Evolutionary conservation across 2,113 vertebrate genomes (phyloP).

Genomic region (Puffinus mauretanicus): DNA sequence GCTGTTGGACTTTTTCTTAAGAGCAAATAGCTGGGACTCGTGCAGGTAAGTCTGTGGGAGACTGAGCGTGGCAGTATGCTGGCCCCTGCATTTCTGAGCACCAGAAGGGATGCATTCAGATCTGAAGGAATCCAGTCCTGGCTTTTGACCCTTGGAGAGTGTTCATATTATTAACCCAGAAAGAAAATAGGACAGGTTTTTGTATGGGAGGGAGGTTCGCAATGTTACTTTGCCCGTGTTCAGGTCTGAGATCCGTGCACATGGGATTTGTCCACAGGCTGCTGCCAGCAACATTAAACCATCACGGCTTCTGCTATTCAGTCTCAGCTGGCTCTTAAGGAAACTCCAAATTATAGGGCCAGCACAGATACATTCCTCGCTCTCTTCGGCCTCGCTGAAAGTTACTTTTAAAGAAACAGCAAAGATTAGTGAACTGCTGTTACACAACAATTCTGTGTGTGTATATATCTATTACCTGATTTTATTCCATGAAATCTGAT

Average conservation of each 20-base stretch:
- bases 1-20: neutral
- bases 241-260: neutral
- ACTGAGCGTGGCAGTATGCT: accelerated
- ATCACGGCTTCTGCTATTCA: neutral
- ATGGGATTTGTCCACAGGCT: neutral
- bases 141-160: neutral
- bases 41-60: neutral
- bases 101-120: neutral
- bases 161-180: neutral
- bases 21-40: neutral
- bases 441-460: neutral
- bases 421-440: neutral
- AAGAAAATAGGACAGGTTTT: neutral
- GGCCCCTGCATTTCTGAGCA: neutral
- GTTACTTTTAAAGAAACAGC: slow-evolving; percentile 10
- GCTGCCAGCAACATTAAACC: neutral
- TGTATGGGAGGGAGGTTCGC: accelerated
- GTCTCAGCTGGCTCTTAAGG: neutral
- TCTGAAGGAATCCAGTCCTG: neutral
- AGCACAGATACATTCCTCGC: neutral
- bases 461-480: neutral
- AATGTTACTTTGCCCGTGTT: accelerated
- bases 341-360: neutral
- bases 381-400: neutral
- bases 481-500: slow-evolving; percentile 46